Evolutionary conservation across 2,113 vertebrate genomes (phyloP).

Genomic region (Sapajus apella): DNA sequence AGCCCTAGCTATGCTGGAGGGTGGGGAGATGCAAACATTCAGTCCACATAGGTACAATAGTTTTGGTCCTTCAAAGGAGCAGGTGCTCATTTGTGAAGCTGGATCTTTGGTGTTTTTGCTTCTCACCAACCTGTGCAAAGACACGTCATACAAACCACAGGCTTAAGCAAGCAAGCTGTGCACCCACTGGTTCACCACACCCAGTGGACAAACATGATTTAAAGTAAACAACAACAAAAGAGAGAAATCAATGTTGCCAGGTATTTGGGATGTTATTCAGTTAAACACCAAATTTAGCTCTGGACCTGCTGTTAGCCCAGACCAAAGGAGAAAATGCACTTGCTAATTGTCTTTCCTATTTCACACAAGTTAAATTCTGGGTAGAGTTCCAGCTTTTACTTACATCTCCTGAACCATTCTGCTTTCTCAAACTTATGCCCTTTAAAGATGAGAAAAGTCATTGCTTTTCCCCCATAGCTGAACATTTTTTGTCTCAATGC

Average conservation of each 20-base stretch:
- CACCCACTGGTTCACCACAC: not conserved
- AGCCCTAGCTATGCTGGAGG: not conserved
- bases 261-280: not conserved
- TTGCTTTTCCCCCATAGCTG: not conserved
- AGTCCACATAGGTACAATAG: not conserved
- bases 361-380: not conserved
- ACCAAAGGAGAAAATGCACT: slow-evolving; percentile 14
- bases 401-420: not conserved
- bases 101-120: not conserved
- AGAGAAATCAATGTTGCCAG: not conserved
- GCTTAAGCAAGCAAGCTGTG: not conserved
- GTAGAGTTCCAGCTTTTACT: slow-evolving; percentile 21
- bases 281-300: slow-evolving; percentile 18
- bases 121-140: not conserved
- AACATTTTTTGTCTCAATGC: slow-evolving; percentile 37
- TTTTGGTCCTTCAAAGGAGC: not conserved
- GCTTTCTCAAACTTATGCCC: slow-evolving; percentile 21
- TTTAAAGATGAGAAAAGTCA: slow-evolving; percentile 63
- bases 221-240: slow-evolving; percentile 9
- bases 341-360: slow-evolving; percentile 34
- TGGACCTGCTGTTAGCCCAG: not conserved
- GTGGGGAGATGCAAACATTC: not conserved
- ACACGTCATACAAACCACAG: not conserved
- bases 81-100: not conserved
- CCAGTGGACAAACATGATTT: not conserved